Percentiles rank a stretch among this genome's conserved stretches.
Evolutionary conservation across 2,797 vertebrate species (phyloP).

Genomic region (Furcifer pardalis): DNA sequence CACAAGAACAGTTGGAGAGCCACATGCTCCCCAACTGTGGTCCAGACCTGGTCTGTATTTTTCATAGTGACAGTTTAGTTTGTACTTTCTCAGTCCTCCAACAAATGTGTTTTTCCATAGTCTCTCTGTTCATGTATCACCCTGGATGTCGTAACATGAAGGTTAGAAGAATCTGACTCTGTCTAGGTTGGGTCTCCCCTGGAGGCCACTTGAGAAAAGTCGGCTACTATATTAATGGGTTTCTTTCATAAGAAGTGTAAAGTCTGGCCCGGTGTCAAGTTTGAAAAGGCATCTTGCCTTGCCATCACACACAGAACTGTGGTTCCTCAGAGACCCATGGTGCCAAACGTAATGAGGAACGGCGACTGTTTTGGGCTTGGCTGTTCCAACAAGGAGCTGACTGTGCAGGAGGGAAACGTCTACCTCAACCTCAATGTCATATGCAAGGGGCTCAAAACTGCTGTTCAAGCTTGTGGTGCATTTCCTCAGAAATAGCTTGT

Average conservation of each 20-base stretch:
- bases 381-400: slow-evolving; percentile 58
- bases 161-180: slow-evolving; percentile 44
- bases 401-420: slow-evolving; percentile 44
- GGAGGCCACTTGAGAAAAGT: neutral
- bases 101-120: neutral
- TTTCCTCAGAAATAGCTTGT: slow-evolving; percentile 20
- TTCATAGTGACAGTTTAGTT: neutral
- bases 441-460: neutral
- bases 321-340: slow-evolving; percentile 47
- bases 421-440: slow-evolving; percentile 29
- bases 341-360: slow-evolving; percentile 50
- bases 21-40: neutral
- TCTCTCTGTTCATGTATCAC: neutral
- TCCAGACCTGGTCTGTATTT: neutral
- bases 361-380: slow-evolving; percentile 34
- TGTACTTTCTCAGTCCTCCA: neutral
- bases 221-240: slow-evolving; percentile 29
- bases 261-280: slow-evolving; percentile 37
- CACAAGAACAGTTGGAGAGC: neutral
- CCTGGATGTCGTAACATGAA: neutral
- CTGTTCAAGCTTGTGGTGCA: slow-evolving; percentile 18
- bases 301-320: slow-evolving; percentile 52
- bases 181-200: neutral
- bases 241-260: slow-evolving; percentile 47
- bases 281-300: slow-evolving; percentile 28